Evolutionary conservation across 2,797 vertebrate species (phyloP), one percentile per base, ranked within the genome.

Genomic region (Pipistrellus nathusii): DNA sequence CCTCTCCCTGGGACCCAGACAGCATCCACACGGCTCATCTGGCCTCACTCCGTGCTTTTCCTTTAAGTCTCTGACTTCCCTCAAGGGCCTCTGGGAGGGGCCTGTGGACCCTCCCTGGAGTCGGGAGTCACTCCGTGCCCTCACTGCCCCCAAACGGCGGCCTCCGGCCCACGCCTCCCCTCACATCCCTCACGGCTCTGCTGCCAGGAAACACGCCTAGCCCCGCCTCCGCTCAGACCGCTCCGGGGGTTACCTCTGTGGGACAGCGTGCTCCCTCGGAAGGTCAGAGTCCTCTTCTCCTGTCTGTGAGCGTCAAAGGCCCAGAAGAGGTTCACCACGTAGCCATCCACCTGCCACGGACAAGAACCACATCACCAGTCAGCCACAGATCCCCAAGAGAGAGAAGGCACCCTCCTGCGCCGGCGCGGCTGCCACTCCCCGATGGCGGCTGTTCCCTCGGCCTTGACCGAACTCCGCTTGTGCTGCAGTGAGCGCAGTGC

Each of bases 281-380:
- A 97, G 0, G 95, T 98, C 97, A 99, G 98, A 93, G 99, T 99
- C 94, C 92, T 98, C 97, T 98, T 99, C 95, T 99, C 99, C 96
- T 99, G 99, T 85, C 99, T 98, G 89, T 99, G 99, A 27, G 98
- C 96, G 93, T 99, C 99, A 21, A 99, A 99, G 30, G 99, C 98
- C 99, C 99, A 99, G 94, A 98, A 99, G 94, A 99, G 97, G 71
- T 99, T 98, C 93, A 99, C 99, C 5, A 99, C 84, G 1, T 99
- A 99, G 88, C 98, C 98, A 14, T 98, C 98, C 95, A 99, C 99
- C 99, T 99, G 96, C n/a, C 93, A 69, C 76, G 93, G 41, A 93
- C 57, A 97, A 93, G 69, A 95, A 10, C 71, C 12, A 3, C 0
- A 21, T 90, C 14, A 90, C 23, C 17, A 27, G 38, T 14, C 14